A percentile compares a stretch with the other conserved stretches of the same genome.
phyloP scores from a whole-genome alignment of 2,888 invertebrate genomes.

The Venusia cambrica region DNA sequence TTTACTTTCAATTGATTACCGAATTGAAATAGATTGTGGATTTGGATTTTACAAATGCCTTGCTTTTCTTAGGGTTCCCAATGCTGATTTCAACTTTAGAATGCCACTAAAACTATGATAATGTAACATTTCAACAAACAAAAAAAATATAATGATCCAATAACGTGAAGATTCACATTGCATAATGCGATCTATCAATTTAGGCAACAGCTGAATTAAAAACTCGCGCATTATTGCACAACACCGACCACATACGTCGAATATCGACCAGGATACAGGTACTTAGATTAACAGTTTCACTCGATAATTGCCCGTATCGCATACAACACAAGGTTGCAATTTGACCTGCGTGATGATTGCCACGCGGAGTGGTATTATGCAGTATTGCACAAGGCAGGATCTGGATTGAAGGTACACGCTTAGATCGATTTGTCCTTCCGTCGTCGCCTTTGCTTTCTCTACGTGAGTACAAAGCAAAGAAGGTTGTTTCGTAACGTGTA shows the following conservation, averaged over 20 bases:
- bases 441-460: slow-evolving; percentile 66
- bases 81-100: too few species aligned
- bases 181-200: slow-evolving; percentile 23
- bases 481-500: slow-evolving; percentile 36
- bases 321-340: slow-evolving; percentile 29
- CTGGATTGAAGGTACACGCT: slow-evolving; percentile 35
- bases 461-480: slow-evolving; percentile 55
- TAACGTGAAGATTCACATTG: slow-evolving; percentile 21
- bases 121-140: too few species aligned
- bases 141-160: slow-evolving; percentile 18
- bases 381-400: slow-evolving; percentile 48
- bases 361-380: slow-evolving; percentile 23
- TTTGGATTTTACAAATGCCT: too few species aligned
- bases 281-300: slow-evolving; percentile 19
- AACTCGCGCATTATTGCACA: slow-evolving; percentile 31
- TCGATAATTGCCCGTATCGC: slow-evolving; percentile 27
- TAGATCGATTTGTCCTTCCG: slow-evolving; percentile 56
- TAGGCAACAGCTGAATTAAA: slow-evolving; percentile 26
- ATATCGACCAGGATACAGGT: slow-evolving; percentile 28
- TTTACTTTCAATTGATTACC: neutral
- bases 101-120: too few species aligned
- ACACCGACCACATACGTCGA: slow-evolving; percentile 22
- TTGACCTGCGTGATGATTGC: slow-evolving; percentile 27
- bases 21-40: neutral
- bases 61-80: too few species aligned